Evolutionary conservation across 2,797 vertebrate species (phyloP).

Genomic region (Natrix natrix): DNA sequence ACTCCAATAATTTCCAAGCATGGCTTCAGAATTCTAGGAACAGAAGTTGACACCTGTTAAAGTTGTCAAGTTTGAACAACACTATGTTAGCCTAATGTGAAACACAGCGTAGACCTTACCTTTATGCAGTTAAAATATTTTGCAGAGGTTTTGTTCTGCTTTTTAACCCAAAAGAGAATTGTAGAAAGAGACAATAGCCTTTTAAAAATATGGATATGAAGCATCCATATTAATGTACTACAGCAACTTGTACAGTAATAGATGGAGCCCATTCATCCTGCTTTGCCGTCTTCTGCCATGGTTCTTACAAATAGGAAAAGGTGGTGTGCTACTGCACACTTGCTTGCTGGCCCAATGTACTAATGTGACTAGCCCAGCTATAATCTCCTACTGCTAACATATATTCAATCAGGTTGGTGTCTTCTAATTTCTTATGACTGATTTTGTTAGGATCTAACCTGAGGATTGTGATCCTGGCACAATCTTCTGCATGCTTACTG

Average conservation of each 20-base stretch:
- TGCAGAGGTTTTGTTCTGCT: not conserved
- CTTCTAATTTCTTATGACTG: no score
- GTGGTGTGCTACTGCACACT: not conserved
- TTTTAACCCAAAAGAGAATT: not conserved
- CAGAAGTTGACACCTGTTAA: no score
- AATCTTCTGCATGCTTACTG: no score
- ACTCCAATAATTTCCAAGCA: no score
- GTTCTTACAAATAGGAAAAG: not conserved
- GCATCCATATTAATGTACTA: not conserved
- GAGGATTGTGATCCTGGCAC: no score
- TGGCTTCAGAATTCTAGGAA: no score
- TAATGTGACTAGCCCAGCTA: no score
- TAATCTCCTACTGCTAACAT: no score
- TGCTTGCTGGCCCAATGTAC: not conserved
- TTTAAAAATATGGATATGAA: not conserved
- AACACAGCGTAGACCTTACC: not conserved
- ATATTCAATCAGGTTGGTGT: no score
- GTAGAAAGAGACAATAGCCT: not conserved
- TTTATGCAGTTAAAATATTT: not conserved
- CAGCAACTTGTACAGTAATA: not conserved
- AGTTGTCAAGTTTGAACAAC: no score
- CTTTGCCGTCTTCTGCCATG: not conserved
- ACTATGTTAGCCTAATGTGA: not conserved
- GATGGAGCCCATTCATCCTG: not conserved
- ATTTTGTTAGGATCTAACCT: no score